A percentile compares a stretch with the other conserved stretches of the same genome.
Evolutionary conservation across 2,888 invertebrate species (phyloP).

Genomic region (Geotrupes spiniger): DNA sequence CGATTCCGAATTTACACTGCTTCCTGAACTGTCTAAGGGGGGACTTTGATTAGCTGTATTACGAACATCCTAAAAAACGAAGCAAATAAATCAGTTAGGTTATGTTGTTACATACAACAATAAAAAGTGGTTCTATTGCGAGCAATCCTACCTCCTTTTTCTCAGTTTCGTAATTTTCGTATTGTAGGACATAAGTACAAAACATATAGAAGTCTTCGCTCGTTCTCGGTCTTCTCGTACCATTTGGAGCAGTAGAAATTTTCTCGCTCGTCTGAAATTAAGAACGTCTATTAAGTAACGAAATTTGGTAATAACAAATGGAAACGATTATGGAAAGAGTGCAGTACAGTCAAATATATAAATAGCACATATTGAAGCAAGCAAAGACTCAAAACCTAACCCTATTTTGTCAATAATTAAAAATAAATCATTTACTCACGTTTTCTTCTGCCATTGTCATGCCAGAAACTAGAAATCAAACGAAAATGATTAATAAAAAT

Average conservation of each 20-base stretch:
- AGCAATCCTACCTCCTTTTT: constrained; percentile 48
- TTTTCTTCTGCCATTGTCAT: constrained; percentile 40
- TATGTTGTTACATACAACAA: neutral
- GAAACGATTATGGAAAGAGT: neutral
- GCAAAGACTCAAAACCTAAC: constrained; percentile 33
- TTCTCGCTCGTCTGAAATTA: constrained; percentile 36
- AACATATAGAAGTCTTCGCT: constrained; percentile 56
- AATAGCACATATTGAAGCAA: constrained; percentile 22
- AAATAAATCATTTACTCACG: constrained; percentile 34
- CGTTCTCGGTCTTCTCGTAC: constrained; percentile 47
- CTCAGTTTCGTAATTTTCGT: constrained; percentile 53
- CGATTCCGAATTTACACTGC: constrained; percentile 45
- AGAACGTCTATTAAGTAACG: neutral
- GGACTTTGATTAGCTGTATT: constrained; percentile 41
- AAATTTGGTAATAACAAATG: neutral
- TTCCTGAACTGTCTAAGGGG: constrained; percentile 53
- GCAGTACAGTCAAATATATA: constrained; percentile 15
- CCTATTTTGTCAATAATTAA: constrained; percentile 29
- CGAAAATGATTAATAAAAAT: constrained; percentile 21
- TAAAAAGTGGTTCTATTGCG: neutral
- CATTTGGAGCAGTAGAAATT: constrained; percentile 27
- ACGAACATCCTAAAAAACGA: constrained; percentile 29
- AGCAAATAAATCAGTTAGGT: constrained; percentile 10
- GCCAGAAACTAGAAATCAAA: constrained; percentile 35
- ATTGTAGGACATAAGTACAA: constrained; percentile 55